Percentiles rank a stretch among this genome's conserved stretches.
Evolutionary conservation across 2,888 invertebrate species (phyloP).

Genomic region (Chydorus sphaericus): DNA sequence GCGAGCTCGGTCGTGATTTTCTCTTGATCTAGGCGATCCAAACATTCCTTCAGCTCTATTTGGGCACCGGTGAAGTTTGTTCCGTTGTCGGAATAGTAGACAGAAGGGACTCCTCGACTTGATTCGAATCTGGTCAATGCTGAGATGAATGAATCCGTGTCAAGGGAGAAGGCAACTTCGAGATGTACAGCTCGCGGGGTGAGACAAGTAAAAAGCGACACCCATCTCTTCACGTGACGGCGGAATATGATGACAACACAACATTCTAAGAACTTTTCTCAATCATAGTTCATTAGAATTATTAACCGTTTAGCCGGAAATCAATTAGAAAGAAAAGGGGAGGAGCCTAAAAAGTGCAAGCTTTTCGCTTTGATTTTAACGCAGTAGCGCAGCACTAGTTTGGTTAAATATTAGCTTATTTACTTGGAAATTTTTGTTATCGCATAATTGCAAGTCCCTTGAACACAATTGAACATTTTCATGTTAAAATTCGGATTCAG

Average conservation of each 20-base stretch:
- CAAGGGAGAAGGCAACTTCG: slow-evolving; percentile 10
- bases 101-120: slow-evolving; percentile 13
- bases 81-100: slow-evolving; percentile 18
- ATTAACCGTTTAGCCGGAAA: too few relatives aligned
- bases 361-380: too few relatives aligned
- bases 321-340: too few relatives aligned
- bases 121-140: slow-evolving; percentile 11
- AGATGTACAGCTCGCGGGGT: slow-evolving; percentile 15
- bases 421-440: too few relatives aligned
- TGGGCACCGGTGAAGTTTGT: slow-evolving; percentile 19
- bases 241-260: neutral
- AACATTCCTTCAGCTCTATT: slow-evolving; percentile 9
- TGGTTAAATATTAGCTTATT: too few relatives aligned
- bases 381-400: too few relatives aligned
- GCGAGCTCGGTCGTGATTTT: neutral
- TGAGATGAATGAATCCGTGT: slow-evolving; percentile 11
- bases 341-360: too few relatives aligned
- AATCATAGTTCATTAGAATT: too few relatives aligned
- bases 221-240: slow-evolving; percentile 11
- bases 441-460: too few relatives aligned
- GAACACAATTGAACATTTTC: too few relatives aligned
- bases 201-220: slow-evolving; percentile 15
- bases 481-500: too few relatives aligned
- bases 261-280: too few relatives aligned
- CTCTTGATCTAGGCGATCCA: neutral